Percentiles rank a stretch among this genome's conserved stretches.
Evolutionary conservation across 1,140 invertebrate genomes (phyloP).

Genomic region (Papilio machaon): DNA sequence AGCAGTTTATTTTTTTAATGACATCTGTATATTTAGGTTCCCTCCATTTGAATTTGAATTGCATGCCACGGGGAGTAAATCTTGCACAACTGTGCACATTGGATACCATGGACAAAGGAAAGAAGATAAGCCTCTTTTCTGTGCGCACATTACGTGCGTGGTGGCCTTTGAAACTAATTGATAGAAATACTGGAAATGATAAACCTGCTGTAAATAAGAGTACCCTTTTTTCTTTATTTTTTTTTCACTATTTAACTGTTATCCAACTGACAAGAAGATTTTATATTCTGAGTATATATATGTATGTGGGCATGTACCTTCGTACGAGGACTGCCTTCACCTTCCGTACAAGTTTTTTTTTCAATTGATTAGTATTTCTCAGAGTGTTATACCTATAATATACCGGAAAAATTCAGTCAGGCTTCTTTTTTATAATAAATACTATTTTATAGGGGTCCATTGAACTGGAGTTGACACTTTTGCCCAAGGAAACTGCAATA

Average conservation of each 20-base stretch:
- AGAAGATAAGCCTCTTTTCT: constrained; percentile 90
- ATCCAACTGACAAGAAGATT: background rate
- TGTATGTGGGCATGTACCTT: too few relatives aligned
- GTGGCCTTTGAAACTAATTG: constrained; percentile 86
- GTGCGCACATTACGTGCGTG: constrained; percentile 88
- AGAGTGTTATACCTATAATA: background rate
- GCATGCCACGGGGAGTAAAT: constrained; percentile 72
- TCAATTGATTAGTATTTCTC: too few relatives aligned
- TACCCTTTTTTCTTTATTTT: background rate
- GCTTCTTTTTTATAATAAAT: too few relatives aligned
- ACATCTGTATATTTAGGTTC: constrained; percentile 60
- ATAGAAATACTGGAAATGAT: constrained; percentile 76
- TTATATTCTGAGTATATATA: too few relatives aligned
- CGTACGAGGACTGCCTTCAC: too few relatives aligned
- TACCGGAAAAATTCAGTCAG: background rate
- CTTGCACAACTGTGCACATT: constrained; percentile 42
- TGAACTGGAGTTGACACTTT: constrained; percentile 84
- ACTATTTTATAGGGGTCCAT: constrained; percentile 83
- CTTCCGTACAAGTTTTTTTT: too few relatives aligned
- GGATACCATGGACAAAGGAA: constrained; percentile 80
- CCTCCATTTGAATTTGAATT: constrained; percentile 67
- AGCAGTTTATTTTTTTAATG: background rate
- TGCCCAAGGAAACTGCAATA: constrained; percentile 83
- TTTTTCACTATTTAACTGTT: background rate
- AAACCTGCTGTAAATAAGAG: constrained; percentile 73